phyloP scores from a whole-genome alignment of 2,888 invertebrate species.

The Caenorhabditis auriculariae region DNA sequence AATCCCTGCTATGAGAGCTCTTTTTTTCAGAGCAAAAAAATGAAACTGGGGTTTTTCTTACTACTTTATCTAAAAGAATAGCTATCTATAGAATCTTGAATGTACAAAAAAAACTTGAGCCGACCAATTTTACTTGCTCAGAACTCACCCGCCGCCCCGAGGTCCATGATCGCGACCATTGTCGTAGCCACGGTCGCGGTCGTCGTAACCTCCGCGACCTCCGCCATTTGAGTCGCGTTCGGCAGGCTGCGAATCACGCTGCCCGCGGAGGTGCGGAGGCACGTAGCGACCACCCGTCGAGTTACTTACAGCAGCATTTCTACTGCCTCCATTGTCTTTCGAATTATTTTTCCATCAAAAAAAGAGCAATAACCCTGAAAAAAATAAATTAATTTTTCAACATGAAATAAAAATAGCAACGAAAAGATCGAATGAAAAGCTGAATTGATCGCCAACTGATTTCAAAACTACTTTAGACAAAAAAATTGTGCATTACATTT shows the following conservation, averaged over 20 bases:
- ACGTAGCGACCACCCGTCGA: slow-evolving; percentile 46
- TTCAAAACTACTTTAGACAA: no score
- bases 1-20: no score
- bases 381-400: neutral
- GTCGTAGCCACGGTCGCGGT: slow-evolving; percentile 9
- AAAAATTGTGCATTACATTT: no score
- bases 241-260: slow-evolving; percentile 30
- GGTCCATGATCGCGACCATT: slow-evolving; percentile 20
- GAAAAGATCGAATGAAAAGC: no score
- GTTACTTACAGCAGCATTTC: slow-evolving; percentile 44
- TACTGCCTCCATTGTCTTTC: slow-evolving; percentile 44
- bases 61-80: no score
- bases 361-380: slow-evolving; percentile 25
- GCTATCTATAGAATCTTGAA: no score
- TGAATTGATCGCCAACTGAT: no score
- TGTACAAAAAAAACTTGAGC: no score
- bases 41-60: no score
- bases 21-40: no score
- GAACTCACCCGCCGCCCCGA: slow-evolving; percentile 17
- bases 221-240: slow-evolving; percentile 26
- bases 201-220: slow-evolving; percentile 5
- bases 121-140: no score
- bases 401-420: neutral
- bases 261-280: slow-evolving; percentile 51
- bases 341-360: slow-evolving; percentile 52